Conservation (phyloP, 2,888 invertebrate species). For the Eilema depressum region DNA sequence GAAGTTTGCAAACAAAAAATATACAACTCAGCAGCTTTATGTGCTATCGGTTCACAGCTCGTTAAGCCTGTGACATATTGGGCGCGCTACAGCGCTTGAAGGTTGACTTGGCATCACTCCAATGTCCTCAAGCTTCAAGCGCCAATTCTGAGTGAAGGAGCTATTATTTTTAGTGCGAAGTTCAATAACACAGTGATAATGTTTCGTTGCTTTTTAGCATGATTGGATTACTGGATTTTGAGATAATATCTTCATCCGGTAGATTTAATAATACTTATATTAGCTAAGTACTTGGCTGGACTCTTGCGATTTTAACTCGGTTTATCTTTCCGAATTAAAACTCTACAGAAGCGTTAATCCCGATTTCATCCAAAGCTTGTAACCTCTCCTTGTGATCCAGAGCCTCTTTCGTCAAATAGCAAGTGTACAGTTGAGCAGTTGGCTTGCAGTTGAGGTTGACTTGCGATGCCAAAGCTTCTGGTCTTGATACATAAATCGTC, state of each 20-base stretch:
- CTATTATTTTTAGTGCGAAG: constrained; percentile 60
- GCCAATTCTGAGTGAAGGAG: constrained; percentile 61
- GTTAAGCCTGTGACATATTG: constrained; percentile 53
- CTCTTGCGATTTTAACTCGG: neutral
- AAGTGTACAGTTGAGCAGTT: too few species aligned
- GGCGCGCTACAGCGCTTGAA: constrained; percentile 52
- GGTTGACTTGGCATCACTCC: constrained; percentile 57
- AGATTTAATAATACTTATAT: neutral
- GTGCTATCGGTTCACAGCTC: constrained; percentile 54
- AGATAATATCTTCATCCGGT: neutral
- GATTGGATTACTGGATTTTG: neutral
- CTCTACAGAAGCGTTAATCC: neutral
- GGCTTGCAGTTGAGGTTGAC: too few species aligned
- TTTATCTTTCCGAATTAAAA: neutral
- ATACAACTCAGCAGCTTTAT: constrained; percentile 54
- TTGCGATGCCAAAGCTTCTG: too few species aligned
- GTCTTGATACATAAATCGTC: neutral
- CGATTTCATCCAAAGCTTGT: too few species aligned
- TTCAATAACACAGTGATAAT: constrained; percentile 59
- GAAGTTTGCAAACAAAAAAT: constrained; percentile 44
- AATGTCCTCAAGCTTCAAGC: constrained; percentile 44
- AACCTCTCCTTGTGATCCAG: too few species aligned
- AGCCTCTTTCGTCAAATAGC: too few species aligned
- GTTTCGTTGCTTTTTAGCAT: constrained; percentile 14
- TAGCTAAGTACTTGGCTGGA: neutral